Percentiles rank a stretch among this genome's conserved stretches.
phyloP scores from a whole-genome alignment of 2,797 vertebrate genomes.

The Bucorvus abyssinicus region DNA sequence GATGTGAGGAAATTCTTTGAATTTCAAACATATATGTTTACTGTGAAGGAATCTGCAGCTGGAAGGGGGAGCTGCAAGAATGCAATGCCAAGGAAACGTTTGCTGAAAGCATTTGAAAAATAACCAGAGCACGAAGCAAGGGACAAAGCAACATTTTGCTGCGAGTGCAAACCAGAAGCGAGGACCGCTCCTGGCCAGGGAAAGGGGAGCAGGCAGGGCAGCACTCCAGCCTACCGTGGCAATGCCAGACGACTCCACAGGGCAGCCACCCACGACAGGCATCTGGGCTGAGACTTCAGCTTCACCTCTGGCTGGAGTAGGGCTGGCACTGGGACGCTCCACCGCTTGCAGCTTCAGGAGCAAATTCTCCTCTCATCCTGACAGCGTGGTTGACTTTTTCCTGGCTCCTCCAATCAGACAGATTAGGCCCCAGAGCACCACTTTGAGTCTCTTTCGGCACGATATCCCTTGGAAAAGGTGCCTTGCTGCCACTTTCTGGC shows the following conservation, averaged over 20 bases:
- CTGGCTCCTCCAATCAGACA: neutral
- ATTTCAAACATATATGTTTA: slow-evolving; percentile 49
- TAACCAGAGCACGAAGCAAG: neutral
- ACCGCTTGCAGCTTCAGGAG: neutral
- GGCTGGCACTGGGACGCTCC: neutral
- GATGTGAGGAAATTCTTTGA: slow-evolving; percentile 12
- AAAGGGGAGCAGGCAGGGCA: neutral
- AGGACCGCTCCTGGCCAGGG: neutral
- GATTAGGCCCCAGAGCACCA: neutral
- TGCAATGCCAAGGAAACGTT: neutral
- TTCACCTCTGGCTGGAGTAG: accelerated
- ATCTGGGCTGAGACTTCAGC: neutral
- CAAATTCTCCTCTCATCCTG: neutral
- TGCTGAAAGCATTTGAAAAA: neutral
- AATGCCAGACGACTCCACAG: neutral
- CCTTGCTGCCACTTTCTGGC: slow-evolving; percentile 7
- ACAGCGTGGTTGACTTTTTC: neutral
- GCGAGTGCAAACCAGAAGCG: neutral
- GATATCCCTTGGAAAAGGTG: slow-evolving; percentile 6
- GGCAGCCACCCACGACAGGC: accelerated
- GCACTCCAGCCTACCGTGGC: neutral
- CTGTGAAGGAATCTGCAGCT: neutral
- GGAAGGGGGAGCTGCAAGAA: neutral
- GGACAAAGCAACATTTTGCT: neutral
- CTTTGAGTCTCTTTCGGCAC: neutral